Evolutionary conservation across 2,113 vertebrate genomes (phyloP), one percentile per base, ranked within the genome.

Genomic region (Mola mola): DNA sequence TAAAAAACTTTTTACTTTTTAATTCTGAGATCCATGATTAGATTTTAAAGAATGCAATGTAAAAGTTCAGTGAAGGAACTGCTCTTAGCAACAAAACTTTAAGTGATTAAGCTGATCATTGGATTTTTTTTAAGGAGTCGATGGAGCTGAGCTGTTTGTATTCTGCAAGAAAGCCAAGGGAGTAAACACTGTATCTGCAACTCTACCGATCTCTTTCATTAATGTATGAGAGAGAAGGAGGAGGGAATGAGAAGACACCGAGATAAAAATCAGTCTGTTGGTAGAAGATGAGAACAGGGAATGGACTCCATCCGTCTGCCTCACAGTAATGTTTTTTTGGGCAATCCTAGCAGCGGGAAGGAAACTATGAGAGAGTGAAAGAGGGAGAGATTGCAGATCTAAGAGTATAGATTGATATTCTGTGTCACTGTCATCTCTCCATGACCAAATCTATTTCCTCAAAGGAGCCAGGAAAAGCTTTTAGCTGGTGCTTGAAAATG

Each of bases 381-480:
- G 47, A 29, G 50, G 20, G 44, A n/a, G 17, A 71, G 63, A 81
- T 51, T 77, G 69, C 26, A 75, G 72, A 83, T 75, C 46, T 3
- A 8, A 71, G 60, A 26, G 61, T 81, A 88, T 82, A 73, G 84
- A 88, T 87, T 76, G 64, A 60, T 60, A 44, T 77, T 85, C 77
- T 79, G 42, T 78, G 78, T 78, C 77, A 74, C 75, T 77, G 65
- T 85, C 77, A 72, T 80, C 84, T 79, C 81, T 72, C 71, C 78
- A 80, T 75, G 83, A 83, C 79, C 63, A 72, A 89, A 88, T 90
- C 83, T 75, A 87, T 87, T 87, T 83, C 72, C 75, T 86, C 83
- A 81, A 87, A 82, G 81, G 81, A 78, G 67, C 65, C 64, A 52
- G 65, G 56, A 81, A 85, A 88, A 84, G 84, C 84, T 90, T 88